Base-by-base conservation (phyloP, 2,888 invertebrate species). In the Rhopalosiphum nymphaeae region DNA sequence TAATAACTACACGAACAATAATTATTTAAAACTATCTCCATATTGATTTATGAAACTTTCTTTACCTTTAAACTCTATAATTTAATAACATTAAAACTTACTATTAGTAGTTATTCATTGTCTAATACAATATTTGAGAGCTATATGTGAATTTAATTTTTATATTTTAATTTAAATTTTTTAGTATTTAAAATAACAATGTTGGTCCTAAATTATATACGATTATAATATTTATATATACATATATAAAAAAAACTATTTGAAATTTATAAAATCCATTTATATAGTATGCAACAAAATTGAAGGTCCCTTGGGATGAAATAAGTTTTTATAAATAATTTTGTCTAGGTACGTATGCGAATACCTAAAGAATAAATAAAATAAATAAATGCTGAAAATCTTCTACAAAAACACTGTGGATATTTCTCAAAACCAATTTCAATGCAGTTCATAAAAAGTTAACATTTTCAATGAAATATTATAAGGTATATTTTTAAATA, bases 401-500 rank as follows among this genome's bases (percentile, higher is more conserved):
- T 36, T 78, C 9, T 78, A 78, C 21, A 78, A 25, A 21, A 78
- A 78, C 36, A 78, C n/a, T 16, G n/a, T 78, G 9, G 36, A 21
- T 78, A 42, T 36, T 78, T 78, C 7, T 42, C 21, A 78, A 78
- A 21, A 29, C 36, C 78, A 36, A 78, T 36, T 78, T 36, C 36
- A 78, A 78, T 78, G 21, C 78, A 78, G 78, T 78, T 36, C 36
- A 78, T 36, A 21, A 78, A 78, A 36, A 78, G 78, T 78, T 78
- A 36, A 78, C 78, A 78, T 78, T 78, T 78, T 21, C 78, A 78
- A 78, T 78, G 78, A 78, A 78, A 78, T 78, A 78, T 78, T 78
- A 78, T 78, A 42, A 78, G 78, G 36, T 78, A 86, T 5, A n/a
- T 78, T 91, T 91, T 91, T 36, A 91, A 67, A 91, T 56, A 56